These are phyloP conservation scores for Burhinus bistriatus DNA, from an alignment of 2,113 vertebrate species.

Conservation along the genomic window DNA sequence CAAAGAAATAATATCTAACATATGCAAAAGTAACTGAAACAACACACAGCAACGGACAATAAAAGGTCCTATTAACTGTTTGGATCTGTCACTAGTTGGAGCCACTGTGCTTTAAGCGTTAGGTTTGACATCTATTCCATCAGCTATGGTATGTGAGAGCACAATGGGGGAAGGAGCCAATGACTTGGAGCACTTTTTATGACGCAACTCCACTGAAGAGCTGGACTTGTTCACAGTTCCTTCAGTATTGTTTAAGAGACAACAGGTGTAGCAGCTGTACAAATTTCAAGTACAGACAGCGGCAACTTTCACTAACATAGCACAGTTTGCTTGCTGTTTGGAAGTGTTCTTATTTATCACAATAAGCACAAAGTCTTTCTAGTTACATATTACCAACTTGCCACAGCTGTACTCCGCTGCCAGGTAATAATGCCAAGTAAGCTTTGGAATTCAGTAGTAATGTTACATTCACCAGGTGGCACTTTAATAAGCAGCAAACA, in stretches of 20 bases:
- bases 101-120: rapidly evolving
- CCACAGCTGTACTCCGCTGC: background rate
- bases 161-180: background rate
- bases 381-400: background rate
- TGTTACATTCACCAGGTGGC: background rate
- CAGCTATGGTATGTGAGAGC: background rate
- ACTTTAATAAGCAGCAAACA: background rate
- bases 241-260: background rate
- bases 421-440: background rate
- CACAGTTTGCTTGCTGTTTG: background rate
- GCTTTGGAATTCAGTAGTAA: background rate
- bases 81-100: background rate
- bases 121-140: background rate
- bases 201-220: background rate
- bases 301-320: background rate
- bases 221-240: background rate
- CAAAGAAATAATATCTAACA: background rate
- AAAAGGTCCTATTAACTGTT: background rate
- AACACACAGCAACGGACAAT: background rate
- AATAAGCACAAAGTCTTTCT: background rate
- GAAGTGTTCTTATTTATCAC: background rate
- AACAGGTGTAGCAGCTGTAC: background rate
- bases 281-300: background rate
- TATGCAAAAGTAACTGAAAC: background rate
- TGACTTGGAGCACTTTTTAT: background rate